phyloP scores from a whole-genome alignment of 1,140 invertebrate genomes.

The Kradibia gibbosae region DNA sequence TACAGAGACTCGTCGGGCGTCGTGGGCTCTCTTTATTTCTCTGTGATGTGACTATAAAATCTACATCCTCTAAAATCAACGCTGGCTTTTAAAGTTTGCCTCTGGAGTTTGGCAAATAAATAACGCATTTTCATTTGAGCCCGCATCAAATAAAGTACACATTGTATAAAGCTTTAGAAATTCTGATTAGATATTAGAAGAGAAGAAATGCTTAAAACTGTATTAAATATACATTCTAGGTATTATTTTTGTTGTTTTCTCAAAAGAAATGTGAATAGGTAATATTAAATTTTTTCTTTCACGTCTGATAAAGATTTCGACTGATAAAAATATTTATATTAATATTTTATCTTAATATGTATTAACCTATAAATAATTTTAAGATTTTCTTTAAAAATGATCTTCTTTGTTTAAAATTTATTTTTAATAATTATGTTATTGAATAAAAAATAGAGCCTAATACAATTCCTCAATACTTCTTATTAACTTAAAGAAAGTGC shows the following conservation, averaged over 20 bases:
- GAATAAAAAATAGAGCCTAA: no score
- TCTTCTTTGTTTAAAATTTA: no score
- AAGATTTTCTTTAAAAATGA: no score
- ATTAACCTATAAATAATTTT: no score
- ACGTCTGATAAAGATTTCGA: no score
- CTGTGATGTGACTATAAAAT: constrained; percentile 18
- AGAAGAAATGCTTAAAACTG: background rate
- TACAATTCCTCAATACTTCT: no score
- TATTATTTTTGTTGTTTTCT: background rate
- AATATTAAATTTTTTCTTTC: background rate
- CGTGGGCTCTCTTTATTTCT: constrained; percentile 40
- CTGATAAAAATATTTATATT: no score
- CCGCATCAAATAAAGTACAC: background rate
- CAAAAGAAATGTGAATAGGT: background rate
- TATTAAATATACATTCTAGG: background rate
- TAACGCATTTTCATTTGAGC: constrained; percentile 49
- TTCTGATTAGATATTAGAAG: background rate
- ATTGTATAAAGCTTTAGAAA: background rate
- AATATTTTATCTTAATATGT: no score
- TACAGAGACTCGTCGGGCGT: constrained; percentile 39
- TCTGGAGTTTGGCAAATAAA: constrained; percentile 61
- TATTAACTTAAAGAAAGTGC: no score
- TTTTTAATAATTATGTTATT: no score
- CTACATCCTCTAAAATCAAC: constrained; percentile 58
- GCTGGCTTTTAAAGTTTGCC: constrained; percentile 45